phyloP scores from a whole-genome alignment of 2,113 vertebrate species.

The Mionectes macconnelli region DNA sequence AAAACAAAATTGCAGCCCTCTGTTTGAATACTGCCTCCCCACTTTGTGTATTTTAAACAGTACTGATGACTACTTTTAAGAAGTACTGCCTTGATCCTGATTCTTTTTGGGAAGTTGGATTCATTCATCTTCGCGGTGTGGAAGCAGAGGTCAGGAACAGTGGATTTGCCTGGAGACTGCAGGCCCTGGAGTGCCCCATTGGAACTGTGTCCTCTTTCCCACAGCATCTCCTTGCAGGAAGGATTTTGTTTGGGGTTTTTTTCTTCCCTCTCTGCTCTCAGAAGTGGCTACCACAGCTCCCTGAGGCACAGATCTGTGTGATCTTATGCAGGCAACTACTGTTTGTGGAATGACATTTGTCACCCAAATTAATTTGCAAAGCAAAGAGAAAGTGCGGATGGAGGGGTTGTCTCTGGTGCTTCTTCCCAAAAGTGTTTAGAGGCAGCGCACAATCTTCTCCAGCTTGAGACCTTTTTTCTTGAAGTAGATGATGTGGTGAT shows the following conservation, averaged over 20 bases:
- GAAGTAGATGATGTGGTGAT: background rate
- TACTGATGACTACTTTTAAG: background rate
- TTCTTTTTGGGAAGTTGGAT: background rate
- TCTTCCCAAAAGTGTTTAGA: background rate
- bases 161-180: background rate
- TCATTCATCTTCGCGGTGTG: background rate
- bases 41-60: background rate
- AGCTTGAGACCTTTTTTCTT: background rate
- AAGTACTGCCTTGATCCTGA: background rate
- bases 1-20: background rate
- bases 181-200: accelerated
- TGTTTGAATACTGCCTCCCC: background rate
- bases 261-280: accelerated
- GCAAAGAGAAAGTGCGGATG: background rate
- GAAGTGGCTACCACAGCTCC: background rate
- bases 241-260: accelerated
- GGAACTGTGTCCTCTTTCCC: background rate
- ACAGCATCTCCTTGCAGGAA: background rate
- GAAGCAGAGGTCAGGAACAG: background rate
- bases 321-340: too few relatives aligned
- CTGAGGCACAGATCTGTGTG: background rate
- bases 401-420: background rate
- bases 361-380: background rate
- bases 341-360: background rate
- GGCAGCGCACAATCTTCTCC: background rate